Conservation (phyloP, 2,888 invertebrate genomes). For the Sicus ferrugineus region DNA sequence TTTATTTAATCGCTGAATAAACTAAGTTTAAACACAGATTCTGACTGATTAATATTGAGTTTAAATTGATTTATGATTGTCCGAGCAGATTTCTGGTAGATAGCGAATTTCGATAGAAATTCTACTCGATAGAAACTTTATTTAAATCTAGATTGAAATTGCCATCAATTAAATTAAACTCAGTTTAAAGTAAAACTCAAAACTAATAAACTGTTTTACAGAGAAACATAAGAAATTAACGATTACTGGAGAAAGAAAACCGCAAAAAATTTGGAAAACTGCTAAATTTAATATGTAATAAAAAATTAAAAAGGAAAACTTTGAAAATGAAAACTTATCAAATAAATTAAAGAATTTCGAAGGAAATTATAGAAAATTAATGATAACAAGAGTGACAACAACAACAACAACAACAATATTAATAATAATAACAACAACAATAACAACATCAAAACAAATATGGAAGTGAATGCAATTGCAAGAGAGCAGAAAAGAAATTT, state of each 20-base stretch:
- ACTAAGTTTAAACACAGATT: neutral
- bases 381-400: neutral
- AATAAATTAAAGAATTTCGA: conserved; percentile 11
- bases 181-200: neutral
- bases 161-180: neutral
- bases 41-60: too few species aligned
- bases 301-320: neutral
- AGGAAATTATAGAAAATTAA: neutral
- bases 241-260: neutral
- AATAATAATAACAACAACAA: neutral
- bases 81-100: too few species aligned
- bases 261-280: conserved; percentile 1
- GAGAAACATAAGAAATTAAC: conserved; percentile 10
- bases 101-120: too few species aligned
- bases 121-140: neutral
- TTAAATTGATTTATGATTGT: too few species aligned
- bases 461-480: conserved; percentile 10
- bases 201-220: neutral
- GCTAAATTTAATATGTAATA: conserved; percentile 1
- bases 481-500: neutral
- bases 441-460: neutral
- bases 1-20: too few species aligned
- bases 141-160: too few species aligned
- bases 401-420: neutral
- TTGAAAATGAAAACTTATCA: neutral